A percentile compares a stretch with the other conserved stretches of the same genome.
These are phyloP conservation scores for Sorex maritimensis DNA, from an alignment of 2,797 vertebrate genomes.

Conservation along the genomic window DNA sequence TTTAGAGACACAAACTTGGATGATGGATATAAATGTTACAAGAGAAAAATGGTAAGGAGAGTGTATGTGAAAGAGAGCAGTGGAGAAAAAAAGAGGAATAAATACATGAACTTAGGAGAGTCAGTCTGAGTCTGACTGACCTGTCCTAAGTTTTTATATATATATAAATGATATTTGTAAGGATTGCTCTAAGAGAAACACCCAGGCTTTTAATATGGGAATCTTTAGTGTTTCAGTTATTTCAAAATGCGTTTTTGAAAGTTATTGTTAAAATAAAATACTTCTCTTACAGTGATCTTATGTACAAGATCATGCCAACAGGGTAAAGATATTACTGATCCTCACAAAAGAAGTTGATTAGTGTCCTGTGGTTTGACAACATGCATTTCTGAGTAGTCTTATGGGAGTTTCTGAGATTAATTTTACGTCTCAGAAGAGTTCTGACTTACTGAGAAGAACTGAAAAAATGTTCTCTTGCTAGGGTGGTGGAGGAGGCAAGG, in stretches of 20 bases:
- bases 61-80: not conserved
- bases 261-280: conserved; percentile 72
- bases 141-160: not conserved
- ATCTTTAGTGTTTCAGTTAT: conserved; percentile 61
- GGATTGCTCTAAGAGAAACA: conserved; percentile 58
- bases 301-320: conserved; percentile 31
- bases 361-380: conserved; percentile 34
- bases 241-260: conserved; percentile 63
- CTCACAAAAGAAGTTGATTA: not conserved
- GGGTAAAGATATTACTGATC: conserved; percentile 21
- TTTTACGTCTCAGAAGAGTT: conserved; percentile 46
- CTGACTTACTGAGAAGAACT: conserved; percentile 58
- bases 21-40: not conserved
- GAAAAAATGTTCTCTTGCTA: conserved; percentile 41
- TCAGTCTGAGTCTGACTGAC: not conserved
- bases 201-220: conserved; percentile 56
- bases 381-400: not conserved
- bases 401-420: conserved; percentile 8
- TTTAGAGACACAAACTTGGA: conserved; percentile 34
- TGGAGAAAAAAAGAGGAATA: not conserved
- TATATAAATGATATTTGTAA: not conserved
- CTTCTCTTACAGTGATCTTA: conserved; percentile 71
- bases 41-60: conserved; percentile 8
- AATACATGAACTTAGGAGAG: conserved; percentile 16
- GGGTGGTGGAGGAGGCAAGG: conserved; percentile 26